A percentile compares a stretch with the other conserved stretches of the same genome.
phyloP scores from a whole-genome alignment of 2,113 vertebrate species.

The Cnemophilus loriae region DNA sequence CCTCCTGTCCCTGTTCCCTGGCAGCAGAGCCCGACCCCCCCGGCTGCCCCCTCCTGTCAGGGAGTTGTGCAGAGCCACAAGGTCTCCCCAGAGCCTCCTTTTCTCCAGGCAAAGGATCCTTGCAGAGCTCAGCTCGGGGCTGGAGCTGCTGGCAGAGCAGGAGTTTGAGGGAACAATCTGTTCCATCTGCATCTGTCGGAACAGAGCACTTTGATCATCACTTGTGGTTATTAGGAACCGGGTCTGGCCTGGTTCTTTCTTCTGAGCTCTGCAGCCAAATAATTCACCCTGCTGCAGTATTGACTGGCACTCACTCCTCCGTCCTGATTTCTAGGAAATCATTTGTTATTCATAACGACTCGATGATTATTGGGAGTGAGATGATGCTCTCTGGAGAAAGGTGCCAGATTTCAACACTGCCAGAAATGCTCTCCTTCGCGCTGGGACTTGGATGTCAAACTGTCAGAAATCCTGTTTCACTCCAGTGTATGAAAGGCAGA shows the following conservation, averaged over 20 bases:
- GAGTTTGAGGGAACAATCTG: constrained; percentile 4
- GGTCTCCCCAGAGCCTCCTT: not conserved
- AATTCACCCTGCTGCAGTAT: not conserved
- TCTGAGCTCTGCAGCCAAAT: not conserved
- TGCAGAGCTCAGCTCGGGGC: not conserved
- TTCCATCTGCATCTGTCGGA: not conserved
- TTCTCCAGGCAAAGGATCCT: not conserved
- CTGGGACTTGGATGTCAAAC: not conserved
- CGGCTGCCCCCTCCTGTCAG: not conserved
- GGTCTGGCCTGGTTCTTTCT: not conserved
- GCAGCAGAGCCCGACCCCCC: not conserved
- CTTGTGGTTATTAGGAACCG: not conserved
- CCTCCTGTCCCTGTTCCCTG: not conserved
- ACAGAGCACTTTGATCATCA: not conserved
- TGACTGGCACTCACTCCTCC: not conserved
- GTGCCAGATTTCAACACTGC: not conserved
- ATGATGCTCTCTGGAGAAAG: not conserved
- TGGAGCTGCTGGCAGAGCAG: not conserved
- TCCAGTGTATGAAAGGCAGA: not conserved
- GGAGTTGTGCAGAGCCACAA: not conserved
- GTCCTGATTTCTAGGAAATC: constrained; percentile 15
- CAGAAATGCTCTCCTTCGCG: not conserved
- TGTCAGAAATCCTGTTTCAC: not conserved
- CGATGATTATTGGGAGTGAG: not conserved
- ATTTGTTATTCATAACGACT: not conserved